Evolutionary conservation across 2,888 invertebrate species (phyloP).

Genomic region (Ephialtes manifestator): DNA sequence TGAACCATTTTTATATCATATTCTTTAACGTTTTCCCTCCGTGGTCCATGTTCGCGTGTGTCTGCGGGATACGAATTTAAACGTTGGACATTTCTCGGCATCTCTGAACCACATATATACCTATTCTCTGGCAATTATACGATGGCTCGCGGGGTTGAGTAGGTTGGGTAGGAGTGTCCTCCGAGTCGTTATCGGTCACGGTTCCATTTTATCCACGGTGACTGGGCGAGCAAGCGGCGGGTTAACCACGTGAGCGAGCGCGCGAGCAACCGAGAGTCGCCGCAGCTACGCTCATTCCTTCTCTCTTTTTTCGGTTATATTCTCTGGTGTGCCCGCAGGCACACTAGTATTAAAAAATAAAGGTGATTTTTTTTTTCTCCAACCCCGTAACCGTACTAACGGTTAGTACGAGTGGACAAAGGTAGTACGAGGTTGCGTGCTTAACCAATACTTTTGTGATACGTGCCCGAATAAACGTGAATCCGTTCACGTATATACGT

Average conservation of each 20-base stretch:
- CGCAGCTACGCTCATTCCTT: not conserved
- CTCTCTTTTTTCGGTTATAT: conserved; percentile 51
- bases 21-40: conserved; percentile 5
- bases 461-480: conserved; percentile 50
- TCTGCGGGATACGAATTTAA: conserved; percentile 32
- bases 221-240: conserved; percentile 39
- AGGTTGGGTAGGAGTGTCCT: conserved; percentile 38
- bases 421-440: conserved; percentile 61
- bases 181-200: conserved; percentile 65
- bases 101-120: conserved; percentile 8
- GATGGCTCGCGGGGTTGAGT: conserved; percentile 15
- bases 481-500: conserved; percentile 2
- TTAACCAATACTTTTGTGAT: conserved; percentile 62
- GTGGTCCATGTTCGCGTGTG: conserved; percentile 10
- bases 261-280: conserved; percentile 24
- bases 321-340: conserved; percentile 37
- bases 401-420: conserved; percentile 69
- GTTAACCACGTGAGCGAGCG: conserved; percentile 34
- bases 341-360: conserved; percentile 66
- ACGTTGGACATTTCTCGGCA: conserved; percentile 30
- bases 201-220: conserved; percentile 59
- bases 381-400: conserved; percentile 60
- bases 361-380: conserved; percentile 35
- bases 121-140: conserved; percentile 57
- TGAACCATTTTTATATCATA: conserved; percentile 20